Conservation (phyloP, 2,888 invertebrate species). For the Volucella inflata region DNA sequence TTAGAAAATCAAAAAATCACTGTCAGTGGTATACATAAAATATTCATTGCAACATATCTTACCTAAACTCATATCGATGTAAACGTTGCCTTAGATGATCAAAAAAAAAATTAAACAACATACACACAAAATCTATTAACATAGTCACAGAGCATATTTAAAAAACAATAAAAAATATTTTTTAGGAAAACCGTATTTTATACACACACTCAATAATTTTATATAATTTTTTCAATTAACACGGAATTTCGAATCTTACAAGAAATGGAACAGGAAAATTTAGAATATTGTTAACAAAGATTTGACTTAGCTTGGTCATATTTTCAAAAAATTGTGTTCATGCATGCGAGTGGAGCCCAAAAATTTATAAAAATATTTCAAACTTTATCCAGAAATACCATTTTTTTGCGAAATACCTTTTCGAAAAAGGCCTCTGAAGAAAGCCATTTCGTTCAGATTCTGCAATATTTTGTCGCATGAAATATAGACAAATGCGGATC, state of each 20-base stretch:
- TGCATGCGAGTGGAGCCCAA: no score
- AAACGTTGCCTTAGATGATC: slow-evolving; percentile 83
- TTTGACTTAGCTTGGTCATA: no score
- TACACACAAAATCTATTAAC: slow-evolving; percentile 18
- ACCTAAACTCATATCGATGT: slow-evolving; percentile 81
- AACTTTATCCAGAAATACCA: no score
- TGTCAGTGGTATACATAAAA: slow-evolving; percentile 7
- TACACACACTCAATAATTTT: slow-evolving; percentile 33
- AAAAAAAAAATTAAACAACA: slow-evolving; percentile 38
- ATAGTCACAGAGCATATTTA: slow-evolving; percentile 27
- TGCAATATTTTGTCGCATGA: no score
- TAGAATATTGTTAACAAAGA: no score
- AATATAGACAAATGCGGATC: no score
- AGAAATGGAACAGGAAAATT: background rate
- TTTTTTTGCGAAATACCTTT: no score
- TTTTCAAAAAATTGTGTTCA: no score
- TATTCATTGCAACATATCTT: slow-evolving; percentile 40
- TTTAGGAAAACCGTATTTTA: slow-evolving; percentile 55
- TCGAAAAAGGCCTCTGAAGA: no score
- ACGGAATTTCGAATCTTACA: slow-evolving; percentile 47
- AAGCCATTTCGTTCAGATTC: no score
- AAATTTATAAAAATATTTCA: no score
- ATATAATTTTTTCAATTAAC: slow-evolving; percentile 27
- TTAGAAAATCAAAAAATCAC: background rate
- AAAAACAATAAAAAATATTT: slow-evolving; percentile 59